Evolutionary conservation across 2,888 invertebrate species (phyloP).

Genomic region (Perithous albicinctus): DNA sequence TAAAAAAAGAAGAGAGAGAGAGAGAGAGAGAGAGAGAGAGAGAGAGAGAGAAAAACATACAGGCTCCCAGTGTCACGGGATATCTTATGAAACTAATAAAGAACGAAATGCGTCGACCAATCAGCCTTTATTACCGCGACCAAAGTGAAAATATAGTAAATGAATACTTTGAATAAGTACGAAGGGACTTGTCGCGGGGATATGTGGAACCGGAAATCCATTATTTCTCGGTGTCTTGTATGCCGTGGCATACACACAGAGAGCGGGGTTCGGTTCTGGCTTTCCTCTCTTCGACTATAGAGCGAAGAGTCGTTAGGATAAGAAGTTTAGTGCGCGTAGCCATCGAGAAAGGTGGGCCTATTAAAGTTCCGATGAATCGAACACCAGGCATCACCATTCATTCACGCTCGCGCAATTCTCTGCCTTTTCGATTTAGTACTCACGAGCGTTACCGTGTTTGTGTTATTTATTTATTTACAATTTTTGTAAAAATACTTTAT

Average conservation of each 20-base stretch:
- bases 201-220: slow-evolving; percentile 66
- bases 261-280: not conserved
- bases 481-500: slow-evolving; percentile 23
- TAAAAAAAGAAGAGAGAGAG: not conserved
- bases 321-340: slow-evolving; percentile 57
- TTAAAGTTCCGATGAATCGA: slow-evolving; percentile 45
- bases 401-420: slow-evolving; percentile 31
- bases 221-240: slow-evolving; percentile 42
- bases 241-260: not conserved
- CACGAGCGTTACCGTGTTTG: slow-evolving; percentile 28
- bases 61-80: slow-evolving; percentile 10
- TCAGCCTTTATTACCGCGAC: slow-evolving; percentile 34
- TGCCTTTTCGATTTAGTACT: slow-evolving; percentile 30
- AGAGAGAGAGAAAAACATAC: no score
- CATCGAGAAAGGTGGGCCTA: slow-evolving; percentile 41
- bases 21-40: no score
- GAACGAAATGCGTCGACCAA: slow-evolving; percentile 35
- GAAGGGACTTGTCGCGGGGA: not conserved
- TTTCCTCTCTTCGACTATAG: slow-evolving; percentile 33
- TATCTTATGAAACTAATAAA: slow-evolving; percentile 42
- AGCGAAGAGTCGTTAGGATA: slow-evolving; percentile 56
- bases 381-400: slow-evolving; percentile 41
- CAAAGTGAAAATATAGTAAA: slow-evolving; percentile 40
- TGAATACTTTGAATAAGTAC: slow-evolving; percentile 20
- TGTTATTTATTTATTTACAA: slow-evolving; percentile 23